Percentiles rank a stretch among this genome's conserved stretches.
Conservation (phyloP, 2,113 vertebrate species). For the Myanophis thanlyinensis region DNA sequence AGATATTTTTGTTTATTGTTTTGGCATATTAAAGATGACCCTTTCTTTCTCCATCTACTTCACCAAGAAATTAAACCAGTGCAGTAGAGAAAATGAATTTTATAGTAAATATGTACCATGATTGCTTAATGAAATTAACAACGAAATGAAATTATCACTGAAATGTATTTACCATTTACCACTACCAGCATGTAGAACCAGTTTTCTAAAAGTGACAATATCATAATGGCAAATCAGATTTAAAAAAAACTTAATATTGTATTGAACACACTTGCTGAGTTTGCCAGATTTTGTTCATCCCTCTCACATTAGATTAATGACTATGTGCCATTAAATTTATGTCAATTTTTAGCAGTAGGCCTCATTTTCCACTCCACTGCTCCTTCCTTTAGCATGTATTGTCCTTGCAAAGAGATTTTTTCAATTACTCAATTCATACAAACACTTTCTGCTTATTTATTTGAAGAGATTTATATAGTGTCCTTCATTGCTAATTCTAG, state of each 20-base stretch:
- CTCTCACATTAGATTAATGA: background rate
- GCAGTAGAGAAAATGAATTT: background rate
- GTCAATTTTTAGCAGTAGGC: background rate
- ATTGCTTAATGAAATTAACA: background rate
- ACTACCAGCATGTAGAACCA: background rate
- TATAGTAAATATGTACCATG: background rate
- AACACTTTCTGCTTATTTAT: background rate
- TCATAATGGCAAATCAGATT: background rate
- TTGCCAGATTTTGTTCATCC: background rate
- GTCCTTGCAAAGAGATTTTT: background rate
- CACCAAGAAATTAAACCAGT: background rate
- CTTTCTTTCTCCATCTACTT: background rate
- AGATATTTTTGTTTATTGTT: background rate
- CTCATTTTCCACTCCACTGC: background rate
- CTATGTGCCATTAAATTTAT: background rate
- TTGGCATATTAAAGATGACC: background rate
- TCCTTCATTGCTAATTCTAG: background rate
- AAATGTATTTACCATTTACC: background rate
- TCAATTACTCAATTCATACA: background rate
- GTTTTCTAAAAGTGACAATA: background rate
- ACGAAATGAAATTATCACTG: background rate
- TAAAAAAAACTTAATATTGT: background rate
- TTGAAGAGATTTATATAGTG: background rate
- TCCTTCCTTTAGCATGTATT: background rate
- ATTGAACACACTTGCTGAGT: background rate